Conservation (phyloP, 1,140 invertebrate species). For the Ectropis grisescens region DNA sequence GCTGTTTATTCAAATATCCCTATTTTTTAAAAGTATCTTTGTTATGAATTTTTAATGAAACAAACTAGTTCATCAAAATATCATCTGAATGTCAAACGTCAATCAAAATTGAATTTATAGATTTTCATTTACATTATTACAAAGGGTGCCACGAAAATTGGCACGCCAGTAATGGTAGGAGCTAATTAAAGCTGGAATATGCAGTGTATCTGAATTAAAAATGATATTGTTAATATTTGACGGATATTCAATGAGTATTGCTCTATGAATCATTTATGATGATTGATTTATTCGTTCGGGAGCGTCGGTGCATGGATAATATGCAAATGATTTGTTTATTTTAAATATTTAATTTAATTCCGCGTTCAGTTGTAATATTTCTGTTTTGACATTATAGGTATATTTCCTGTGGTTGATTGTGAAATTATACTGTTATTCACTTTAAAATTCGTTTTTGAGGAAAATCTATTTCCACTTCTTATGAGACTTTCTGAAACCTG, state of each 20-base stretch:
- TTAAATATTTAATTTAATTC: background rate
- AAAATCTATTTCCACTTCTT: too few relatives aligned
- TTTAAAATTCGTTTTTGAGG: too few relatives aligned
- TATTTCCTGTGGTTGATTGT: too few relatives aligned
- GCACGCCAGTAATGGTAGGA: slow-evolving; percentile 26
- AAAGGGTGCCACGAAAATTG: slow-evolving; percentile 32
- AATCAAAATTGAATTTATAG: slow-evolving; percentile 52
- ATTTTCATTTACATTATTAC: slow-evolving; percentile 27
- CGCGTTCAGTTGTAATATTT: too few relatives aligned
- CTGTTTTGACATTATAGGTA: too few relatives aligned
- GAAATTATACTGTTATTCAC: too few relatives aligned
- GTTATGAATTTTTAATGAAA: slow-evolving; percentile 34
- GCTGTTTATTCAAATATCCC: slow-evolving; percentile 9
- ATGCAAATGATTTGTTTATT: slow-evolving; percentile 26
- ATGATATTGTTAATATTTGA: slow-evolving; percentile 16
- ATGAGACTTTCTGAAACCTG: too few relatives aligned
- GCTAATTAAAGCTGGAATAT: slow-evolving; percentile 45
- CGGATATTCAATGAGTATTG: too few relatives aligned
- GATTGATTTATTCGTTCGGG: slow-evolving; percentile 48
- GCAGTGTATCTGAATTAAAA: slow-evolving; percentile 17
- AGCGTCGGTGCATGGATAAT: slow-evolving; percentile 47
- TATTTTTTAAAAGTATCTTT: slow-evolving; percentile 2
- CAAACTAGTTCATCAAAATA: slow-evolving; percentile 34
- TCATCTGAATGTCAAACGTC: slow-evolving; percentile 34
- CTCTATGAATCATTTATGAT: slow-evolving; percentile 54